Conservation (phyloP, 2,113 vertebrate genomes). For the Glareola pratincola region DNA sequence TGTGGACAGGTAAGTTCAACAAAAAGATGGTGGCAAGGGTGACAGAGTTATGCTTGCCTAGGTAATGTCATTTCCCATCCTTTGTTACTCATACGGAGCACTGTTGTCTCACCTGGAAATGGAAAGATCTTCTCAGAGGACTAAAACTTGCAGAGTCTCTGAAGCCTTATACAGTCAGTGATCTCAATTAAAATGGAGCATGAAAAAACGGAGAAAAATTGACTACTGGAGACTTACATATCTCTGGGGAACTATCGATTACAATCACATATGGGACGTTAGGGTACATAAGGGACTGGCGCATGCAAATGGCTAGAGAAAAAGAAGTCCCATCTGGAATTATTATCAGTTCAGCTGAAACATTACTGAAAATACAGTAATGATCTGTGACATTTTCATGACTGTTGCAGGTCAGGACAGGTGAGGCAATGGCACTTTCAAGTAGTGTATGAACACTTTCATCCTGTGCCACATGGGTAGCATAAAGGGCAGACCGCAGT, state of each 20-base stretch:
- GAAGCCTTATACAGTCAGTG: neutral
- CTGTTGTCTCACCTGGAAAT: neutral
- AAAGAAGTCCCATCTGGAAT: neutral
- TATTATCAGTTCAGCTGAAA: neutral
- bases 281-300: fast-evolving
- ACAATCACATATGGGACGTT: neutral
- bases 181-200: neutral
- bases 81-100: neutral
- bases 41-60: neutral
- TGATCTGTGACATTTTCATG: neutral
- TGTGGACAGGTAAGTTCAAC: neutral
- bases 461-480: neutral
- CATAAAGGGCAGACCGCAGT: neutral
- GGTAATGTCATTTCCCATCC: neutral
- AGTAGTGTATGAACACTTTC: neutral
- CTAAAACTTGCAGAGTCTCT: neutral
- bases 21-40: neutral
- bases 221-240: fast-evolving
- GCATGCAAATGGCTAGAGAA: neutral
- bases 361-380: neutral
- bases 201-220: neutral
- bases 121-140: neutral
- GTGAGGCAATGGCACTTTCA: neutral
- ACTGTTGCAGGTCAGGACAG: neutral
- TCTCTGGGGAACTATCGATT: neutral